Evolutionary conservation across 1,140 invertebrate species (phyloP).

Genomic region (Aphis gossypii): DNA sequence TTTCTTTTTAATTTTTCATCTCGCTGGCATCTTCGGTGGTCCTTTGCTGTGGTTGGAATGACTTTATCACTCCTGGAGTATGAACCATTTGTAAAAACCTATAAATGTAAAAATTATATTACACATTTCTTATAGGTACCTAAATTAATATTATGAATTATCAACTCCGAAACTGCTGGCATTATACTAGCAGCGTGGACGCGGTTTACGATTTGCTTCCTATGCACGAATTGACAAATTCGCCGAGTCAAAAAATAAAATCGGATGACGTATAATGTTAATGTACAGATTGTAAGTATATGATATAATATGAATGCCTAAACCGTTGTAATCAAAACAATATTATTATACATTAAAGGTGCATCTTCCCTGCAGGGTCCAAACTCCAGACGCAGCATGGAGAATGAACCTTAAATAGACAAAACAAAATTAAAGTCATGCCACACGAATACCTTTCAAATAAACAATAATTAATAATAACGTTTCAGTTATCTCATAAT

Average conservation of each 20-base stretch:
- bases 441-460: not conserved
- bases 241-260: not conserved
- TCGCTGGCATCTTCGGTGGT: not conserved
- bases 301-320: not conserved
- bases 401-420: not conserved
- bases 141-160: not conserved
- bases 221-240: not conserved
- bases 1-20: not conserved
- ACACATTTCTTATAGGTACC: no score
- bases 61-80: slow-evolving; percentile 60
- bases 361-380: not conserved
- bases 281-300: not conserved
- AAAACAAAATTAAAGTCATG: slow-evolving; percentile 7
- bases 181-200: not conserved
- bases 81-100: slow-evolving; percentile 60
- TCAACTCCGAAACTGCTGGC: not conserved
- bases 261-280: not conserved
- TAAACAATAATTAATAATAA: not conserved
- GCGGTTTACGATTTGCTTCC: not conserved
- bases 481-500: not conserved
- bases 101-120: not conserved
- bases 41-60: slow-evolving; percentile 55
- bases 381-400: not conserved
- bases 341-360: not conserved
- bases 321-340: not conserved